These are phyloP conservation scores for Mirounga angustirostris DNA, from an alignment of 2,113 vertebrate species.

Conservation along the genomic window DNA sequence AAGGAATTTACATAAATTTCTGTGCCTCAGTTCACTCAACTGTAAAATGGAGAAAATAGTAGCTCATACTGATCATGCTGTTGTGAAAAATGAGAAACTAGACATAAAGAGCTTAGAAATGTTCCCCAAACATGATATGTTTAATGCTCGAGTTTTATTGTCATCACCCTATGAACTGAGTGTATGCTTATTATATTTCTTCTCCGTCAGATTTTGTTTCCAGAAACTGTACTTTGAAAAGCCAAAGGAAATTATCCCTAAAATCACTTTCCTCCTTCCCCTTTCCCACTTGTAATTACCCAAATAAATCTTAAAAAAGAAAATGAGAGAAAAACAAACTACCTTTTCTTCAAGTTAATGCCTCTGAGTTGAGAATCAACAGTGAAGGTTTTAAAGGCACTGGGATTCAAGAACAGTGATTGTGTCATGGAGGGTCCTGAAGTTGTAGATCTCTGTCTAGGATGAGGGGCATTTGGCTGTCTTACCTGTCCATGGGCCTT, in stretches of 20 bases:
- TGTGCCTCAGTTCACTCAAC: neutral
- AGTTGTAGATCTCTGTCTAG: neutral
- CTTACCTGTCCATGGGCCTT: fast-evolving
- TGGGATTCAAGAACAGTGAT: neutral
- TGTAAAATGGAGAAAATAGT: neutral
- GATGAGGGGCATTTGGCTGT: fast-evolving
- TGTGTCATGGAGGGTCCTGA: neutral
- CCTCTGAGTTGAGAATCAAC: neutral
- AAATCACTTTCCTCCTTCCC: neutral
- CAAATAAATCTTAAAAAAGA: neutral
- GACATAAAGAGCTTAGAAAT: neutral
- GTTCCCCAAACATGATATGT: neutral
- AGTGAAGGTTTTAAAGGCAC: neutral
- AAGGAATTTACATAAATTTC: neutral
- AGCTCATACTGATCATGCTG: neutral
- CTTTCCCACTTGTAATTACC: neutral
- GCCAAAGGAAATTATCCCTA: neutral
- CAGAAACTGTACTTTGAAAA: neutral
- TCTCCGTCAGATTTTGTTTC: neutral
- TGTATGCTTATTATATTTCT: neutral
- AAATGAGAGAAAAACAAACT: neutral
- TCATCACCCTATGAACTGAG: neutral
- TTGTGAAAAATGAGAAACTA: neutral
- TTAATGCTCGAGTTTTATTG: neutral
- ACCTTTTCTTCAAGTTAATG: neutral